Evolutionary conservation across 2,113 vertebrate genomes (phyloP), one percentile per base, ranked within the genome.

Genomic region (Odontesthes bonariensis): DNA sequence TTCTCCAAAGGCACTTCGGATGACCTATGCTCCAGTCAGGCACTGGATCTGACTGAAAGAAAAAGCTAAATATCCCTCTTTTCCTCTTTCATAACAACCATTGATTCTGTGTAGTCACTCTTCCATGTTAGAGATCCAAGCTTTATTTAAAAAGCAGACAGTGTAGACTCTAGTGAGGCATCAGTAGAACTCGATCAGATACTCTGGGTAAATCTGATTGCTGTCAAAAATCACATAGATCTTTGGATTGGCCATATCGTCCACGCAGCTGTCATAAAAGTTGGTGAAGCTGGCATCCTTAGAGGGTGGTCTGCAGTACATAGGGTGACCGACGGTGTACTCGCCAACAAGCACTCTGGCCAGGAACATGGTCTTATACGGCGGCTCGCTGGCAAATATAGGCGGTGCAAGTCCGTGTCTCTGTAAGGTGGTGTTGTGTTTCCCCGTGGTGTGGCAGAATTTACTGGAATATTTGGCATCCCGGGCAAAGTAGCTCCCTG

Each of bases 201-300:
- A 99, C 81, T 99, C 98, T 0, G 98, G 98, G 75, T 99, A 99
- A 86, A 98, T 97, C 89, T 99, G 98, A 90, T 98, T 98, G 91
- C 96, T 95, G 91, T 99, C 98, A 58, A 99, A 99, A 81, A 99
- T 96, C 53, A 99, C 97, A 70, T 96, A 98, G 85, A 99, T 97
- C 94, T 96, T 97, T 81, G 98, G 98, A 74, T 96, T 97, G 90
- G 94, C 95, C 69, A 95, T 93, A 16, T 97, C 96, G 73, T 99
- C 98, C 90, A 99, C 98, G 55, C 98, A 98, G 89, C 97, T 98
- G 94, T 99, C 98, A 8, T 95, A 99, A 52, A 98, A 94, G 91
- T 98, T 98, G 84, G 96, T 95, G 79, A 96, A 96, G 87, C 96
- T 97, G 75, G 94, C 94, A 13, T 99, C 97, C 88, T 96, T 98